phyloP scores from a whole-genome alignment of 2,888 invertebrate species.

The Rhamphomyia laevipes region DNA sequence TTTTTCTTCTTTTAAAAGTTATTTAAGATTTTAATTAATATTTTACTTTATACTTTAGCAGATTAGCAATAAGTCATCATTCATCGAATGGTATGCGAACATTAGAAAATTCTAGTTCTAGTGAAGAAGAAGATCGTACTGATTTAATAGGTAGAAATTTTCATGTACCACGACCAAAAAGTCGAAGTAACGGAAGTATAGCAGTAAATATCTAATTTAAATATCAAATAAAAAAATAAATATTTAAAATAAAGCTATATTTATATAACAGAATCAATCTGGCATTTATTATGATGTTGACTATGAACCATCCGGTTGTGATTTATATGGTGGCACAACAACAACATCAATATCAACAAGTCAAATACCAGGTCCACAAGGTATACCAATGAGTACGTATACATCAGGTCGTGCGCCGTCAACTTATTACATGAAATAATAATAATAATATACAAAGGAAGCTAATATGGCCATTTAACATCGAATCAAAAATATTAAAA shows the following conservation, averaged over 20 bases:
- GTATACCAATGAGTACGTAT: constrained; percentile 74
- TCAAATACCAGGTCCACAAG: constrained; percentile 46
- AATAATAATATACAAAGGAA: no score
- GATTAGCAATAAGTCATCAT: constrained; percentile 37
- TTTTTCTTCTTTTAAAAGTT: no score
- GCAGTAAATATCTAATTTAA: constrained; percentile 22
- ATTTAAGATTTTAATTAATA: no score
- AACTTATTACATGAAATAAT: constrained; percentile 36
- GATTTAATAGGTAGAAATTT: constrained; percentile 61
- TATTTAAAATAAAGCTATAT: background rate
- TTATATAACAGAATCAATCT: constrained; percentile 61
- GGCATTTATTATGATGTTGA: constrained; percentile 86
- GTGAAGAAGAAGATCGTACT: constrained; percentile 59
- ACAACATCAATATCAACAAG: constrained; percentile 44
- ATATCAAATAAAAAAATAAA: background rate
- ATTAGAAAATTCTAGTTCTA: constrained; percentile 45
- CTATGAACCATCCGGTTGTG: constrained; percentile 53
- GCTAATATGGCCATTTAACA: no score
- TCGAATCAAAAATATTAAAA: no score
- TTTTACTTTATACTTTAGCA: constrained; percentile 17
- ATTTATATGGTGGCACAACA: constrained; percentile 38
- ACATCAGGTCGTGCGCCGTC: constrained; percentile 61
- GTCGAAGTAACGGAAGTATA: constrained; percentile 54
- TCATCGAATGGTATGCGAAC: constrained; percentile 39
- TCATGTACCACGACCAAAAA: constrained; percentile 73